phyloP scores from a whole-genome alignment of 2,888 invertebrate species.

The Blastobasis lacticolella region DNA sequence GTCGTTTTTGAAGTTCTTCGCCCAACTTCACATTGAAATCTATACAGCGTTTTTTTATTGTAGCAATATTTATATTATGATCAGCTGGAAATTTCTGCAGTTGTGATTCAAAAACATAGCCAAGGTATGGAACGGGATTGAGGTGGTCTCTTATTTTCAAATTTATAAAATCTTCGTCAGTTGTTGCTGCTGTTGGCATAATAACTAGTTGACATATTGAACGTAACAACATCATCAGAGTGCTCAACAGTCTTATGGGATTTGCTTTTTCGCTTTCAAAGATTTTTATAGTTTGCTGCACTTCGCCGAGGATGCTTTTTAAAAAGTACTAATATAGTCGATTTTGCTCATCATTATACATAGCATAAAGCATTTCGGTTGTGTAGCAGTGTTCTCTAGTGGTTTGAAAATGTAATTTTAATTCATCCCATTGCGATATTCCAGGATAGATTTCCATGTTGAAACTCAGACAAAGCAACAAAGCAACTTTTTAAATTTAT shows the following conservation, averaged over 20 bases:
- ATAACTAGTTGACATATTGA: slow-evolving; percentile 11
- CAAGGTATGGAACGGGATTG: slow-evolving; percentile 12
- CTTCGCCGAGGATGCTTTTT: slow-evolving; percentile 5
- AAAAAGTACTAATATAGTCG: neutral
- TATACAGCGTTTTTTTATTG: slow-evolving; percentile 10
- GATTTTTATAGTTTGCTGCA: slow-evolving; percentile 12
- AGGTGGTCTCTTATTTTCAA: slow-evolving; percentile 14
- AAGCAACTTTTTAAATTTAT: no score
- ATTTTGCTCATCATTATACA: slow-evolving; percentile 2
- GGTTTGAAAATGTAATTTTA: slow-evolving; percentile 3
- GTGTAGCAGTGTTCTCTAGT: slow-evolving; percentile 3
- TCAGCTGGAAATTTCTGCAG: slow-evolving; percentile 9
- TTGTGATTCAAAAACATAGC: slow-evolving; percentile 13
- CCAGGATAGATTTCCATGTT: no score
- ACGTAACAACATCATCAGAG: slow-evolving; percentile 5
- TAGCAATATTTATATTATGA: slow-evolving; percentile 8
- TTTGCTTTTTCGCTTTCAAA: slow-evolving; percentile 11
- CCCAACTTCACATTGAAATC: slow-evolving; percentile 12
- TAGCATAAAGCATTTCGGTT: slow-evolving; percentile 1
- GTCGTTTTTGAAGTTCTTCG: slow-evolving; percentile 10
- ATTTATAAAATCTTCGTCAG: slow-evolving; percentile 12
- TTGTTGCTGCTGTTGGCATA: slow-evolving; percentile 6
- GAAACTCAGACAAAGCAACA: no score
- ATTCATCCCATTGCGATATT: slow-evolving; percentile 1
- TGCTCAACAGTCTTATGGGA: slow-evolving; percentile 5